A percentile compares a stretch with the other conserved stretches of the same genome.
These are phyloP conservation scores for Apus apus DNA, from an alignment of 2,113 vertebrate genomes.

Conservation along the genomic window DNA sequence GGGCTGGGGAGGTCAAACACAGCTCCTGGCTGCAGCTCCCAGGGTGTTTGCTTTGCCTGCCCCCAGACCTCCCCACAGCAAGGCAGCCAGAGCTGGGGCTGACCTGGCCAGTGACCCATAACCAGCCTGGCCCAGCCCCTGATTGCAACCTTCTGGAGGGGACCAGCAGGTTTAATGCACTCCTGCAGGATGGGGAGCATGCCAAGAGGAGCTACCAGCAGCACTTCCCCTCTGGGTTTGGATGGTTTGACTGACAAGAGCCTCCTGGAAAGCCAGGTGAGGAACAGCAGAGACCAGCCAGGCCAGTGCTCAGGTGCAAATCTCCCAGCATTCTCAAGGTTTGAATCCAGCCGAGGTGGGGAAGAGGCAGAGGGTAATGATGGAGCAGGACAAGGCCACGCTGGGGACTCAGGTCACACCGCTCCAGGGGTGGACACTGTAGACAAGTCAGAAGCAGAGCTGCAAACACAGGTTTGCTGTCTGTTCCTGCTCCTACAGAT, in stretches of 20 bases:
- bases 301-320: neutral
- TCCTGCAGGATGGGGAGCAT: neutral
- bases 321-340: fast-evolving
- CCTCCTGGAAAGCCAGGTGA: neutral
- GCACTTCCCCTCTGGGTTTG: fast-evolving
- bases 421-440: fast-evolving
- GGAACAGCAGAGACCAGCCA: neutral
- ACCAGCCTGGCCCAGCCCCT: conserved; percentile 62
- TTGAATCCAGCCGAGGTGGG: neutral
- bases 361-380: neutral
- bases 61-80: conserved; percentile 67
- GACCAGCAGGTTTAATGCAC: conserved; percentile 28
- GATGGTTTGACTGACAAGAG: neutral
- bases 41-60: conserved; percentile 75
- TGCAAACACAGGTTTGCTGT: neutral
- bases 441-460: neutral
- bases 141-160: conserved; percentile 81
- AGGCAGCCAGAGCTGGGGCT: conserved; percentile 58
- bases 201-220: neutral
- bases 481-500: neutral
- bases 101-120: conserved; percentile 76
- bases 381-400: neutral
- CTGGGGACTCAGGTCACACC: fast-evolving
- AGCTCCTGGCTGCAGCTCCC: conserved; percentile 62
- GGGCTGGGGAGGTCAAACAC: conserved; percentile 70